Evolutionary conservation across 2,888 invertebrate species (phyloP).

Genomic region (Euclidia mi): DNA sequence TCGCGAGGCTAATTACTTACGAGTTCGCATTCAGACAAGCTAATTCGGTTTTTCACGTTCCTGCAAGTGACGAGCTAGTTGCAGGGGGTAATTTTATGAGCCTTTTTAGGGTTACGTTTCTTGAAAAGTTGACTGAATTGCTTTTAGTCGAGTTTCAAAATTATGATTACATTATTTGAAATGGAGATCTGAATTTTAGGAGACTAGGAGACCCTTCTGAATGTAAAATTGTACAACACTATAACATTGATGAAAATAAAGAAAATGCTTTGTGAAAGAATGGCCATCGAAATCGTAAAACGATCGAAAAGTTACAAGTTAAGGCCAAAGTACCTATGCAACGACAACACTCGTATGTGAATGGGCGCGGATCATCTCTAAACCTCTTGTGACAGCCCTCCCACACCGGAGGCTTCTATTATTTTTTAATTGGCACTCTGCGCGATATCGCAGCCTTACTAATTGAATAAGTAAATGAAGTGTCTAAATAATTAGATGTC

Average conservation of each 20-base stretch:
- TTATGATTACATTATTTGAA: background rate
- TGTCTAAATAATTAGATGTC: conserved; percentile 87
- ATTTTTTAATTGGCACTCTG: conserved; percentile 89
- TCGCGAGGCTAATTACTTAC: conserved; percentile 90
- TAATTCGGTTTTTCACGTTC: conserved; percentile 87
- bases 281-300: background rate
- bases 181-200: too few relatives aligned
- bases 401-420: conserved; percentile 79
- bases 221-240: too few relatives aligned
- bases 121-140: conserved; percentile 31
- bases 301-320: conserved; percentile 9
- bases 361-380: conserved; percentile 71
- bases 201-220: too few relatives aligned
- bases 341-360: conserved; percentile 46
- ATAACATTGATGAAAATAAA: too few relatives aligned
- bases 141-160: background rate
- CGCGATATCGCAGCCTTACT: conserved; percentile 81
- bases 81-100: conserved; percentile 61
- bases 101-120: conserved; percentile 53
- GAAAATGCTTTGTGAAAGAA: too few relatives aligned
- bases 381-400: conserved; percentile 73
- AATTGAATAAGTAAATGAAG: conserved; percentile 88
- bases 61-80: conserved; percentile 77
- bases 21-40: conserved; percentile 86
- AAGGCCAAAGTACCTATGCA: conserved; percentile 33